Base-by-base conservation (phyloP, 1,140 invertebrate species). In the Bathynomus jamesi region DNA sequence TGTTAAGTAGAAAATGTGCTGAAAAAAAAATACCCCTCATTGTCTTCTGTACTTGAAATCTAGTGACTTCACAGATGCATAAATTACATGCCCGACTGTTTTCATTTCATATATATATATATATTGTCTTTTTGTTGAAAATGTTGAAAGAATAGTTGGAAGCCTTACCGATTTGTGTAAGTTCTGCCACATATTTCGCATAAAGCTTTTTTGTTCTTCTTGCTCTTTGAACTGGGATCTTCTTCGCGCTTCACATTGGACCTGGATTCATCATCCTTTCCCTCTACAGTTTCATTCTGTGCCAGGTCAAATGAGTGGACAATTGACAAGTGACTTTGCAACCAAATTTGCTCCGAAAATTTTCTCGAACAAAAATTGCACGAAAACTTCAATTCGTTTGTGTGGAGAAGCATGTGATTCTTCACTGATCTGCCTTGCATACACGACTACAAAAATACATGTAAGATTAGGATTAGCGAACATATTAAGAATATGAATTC, bases 381-480 rank as follows among this genome's bases (percentile, higher is more conserved):
- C 13, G 53, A 61, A n/a, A 61, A 29, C 8, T 53, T 53, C 28
- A 69, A 61, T 8, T 69, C 67, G 60, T 69, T 27, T 13, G 32
- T 10, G 46, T 61, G 67, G 24, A 69, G 31, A 11, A 69, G 13
- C 67, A 69, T 69, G 28, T 69, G 67, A 11, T 61, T 53, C 31
- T 61, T 60, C 67, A 69, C 24, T 0, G 67, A 69, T 5, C n/a
- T 13, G 11, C 67, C 62, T 25, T 69, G 60, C 10, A 69, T 21
- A 0, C 25, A 29, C 28, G 28, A 60, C 67, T 69, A 53, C 11
- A 53, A 10, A 28, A 2, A 67, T 8, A 24, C 28, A 69, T 10
- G 7, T 10, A 2, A 27, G 3, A 11, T 25, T 27, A 4, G 62
- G 17, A 29, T 29, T 2, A 13, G 25, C 17, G 25, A 17, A 27